Evolutionary conservation across 1,140 invertebrate species (phyloP), one percentile per base, ranked within the genome.

Genomic region (Heliothis subflexa): DNA sequence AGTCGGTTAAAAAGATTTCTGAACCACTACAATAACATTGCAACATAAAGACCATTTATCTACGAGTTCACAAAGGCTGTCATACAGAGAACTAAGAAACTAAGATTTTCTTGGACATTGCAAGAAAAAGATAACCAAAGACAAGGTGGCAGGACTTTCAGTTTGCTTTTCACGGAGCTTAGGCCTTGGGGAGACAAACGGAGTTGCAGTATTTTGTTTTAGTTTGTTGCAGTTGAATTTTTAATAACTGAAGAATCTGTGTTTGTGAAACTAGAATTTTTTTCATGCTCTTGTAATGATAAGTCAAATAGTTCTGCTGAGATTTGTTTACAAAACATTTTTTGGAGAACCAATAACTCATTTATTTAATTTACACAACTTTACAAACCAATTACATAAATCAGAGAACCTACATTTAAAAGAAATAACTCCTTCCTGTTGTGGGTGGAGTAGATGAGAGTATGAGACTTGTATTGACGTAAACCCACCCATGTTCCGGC

Each of bases 61-160:
- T 68, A 40, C n/a, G 16, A 68, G 21, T 13, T 52, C 45, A 68
- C 64, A 68, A 68, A 68, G 64, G 64, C 45, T 68, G 64, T 68
- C 64, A 68, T 25, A 68, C 14, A 1, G 50, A 52, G 47, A 18
- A 68, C 61, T 18, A 52, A 68, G 64, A 68, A 18, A 68, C 61
- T 18, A 52, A 68, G 64, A 68, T 52, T 68, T 68, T 68, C 13
- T 49, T 5, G 45, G 64, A 68, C 61, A 14, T 64, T 16, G 45
- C 1, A 7, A 68, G 64, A 50, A 68, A 68, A 68, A 68, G 47
- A 66, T 66, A 66, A 68, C 64, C 11, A 18, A 16, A 50, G 64
- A 68, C 47, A 50, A 11, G 9, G 33, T 50, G 64, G 49, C 18
- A 40, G 45, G 16, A 49, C 47, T 68, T n/a, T 21, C 3, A 68